Evolutionary conservation across 1,140 invertebrate species (phyloP), one percentile per base, ranked within the genome.

Genomic region (Acyrthosiphon pisum): DNA sequence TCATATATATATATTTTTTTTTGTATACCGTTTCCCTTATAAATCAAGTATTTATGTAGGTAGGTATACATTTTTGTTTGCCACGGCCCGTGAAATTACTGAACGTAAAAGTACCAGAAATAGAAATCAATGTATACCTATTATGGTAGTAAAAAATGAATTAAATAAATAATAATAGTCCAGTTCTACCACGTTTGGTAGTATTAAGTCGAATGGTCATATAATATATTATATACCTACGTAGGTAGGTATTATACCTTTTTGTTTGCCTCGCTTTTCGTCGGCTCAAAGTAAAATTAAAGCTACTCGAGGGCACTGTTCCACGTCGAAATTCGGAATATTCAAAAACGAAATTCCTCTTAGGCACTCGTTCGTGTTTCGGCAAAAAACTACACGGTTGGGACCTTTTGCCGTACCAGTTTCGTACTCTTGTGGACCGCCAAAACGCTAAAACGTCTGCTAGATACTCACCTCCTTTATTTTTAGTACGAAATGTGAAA

Each of bases 291-390:
- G 46, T 48, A 30, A 35, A 87, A 87, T 87, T 87, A 87, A 87
- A 87, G n/a, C 23, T 35, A 50, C 44, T 87, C 86, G 9, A 48
- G 46, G n/a, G 44, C 44, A 87, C 86, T 87, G 86, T 48, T 87
- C 30, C n/a, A n/a, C 26, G 48, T 87, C n/a, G 18, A 87, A 87
- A 48, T 48, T 87, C 84, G 26, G 26, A 44, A 87, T 87, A 87
- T 87, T 87, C 46, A 87, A 87, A 87, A 46, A 87, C 86, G n/a
- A 87, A 87, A 84, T 84, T 41, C 83, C 37, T 84, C 23, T 26
- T 84, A 44, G 3, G 30, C 18, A 76, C 37, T 86, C 23, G 11
- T 87, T 87, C 6, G 20, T 48, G 30, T 87, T 87, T 35, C 14
- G 44, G 14, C n/a, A 8, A 20, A n/a, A 48, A 87, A 87, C 46